Conservation (phyloP, 2,113 vertebrate species). For the Emydura subglobosa region DNA sequence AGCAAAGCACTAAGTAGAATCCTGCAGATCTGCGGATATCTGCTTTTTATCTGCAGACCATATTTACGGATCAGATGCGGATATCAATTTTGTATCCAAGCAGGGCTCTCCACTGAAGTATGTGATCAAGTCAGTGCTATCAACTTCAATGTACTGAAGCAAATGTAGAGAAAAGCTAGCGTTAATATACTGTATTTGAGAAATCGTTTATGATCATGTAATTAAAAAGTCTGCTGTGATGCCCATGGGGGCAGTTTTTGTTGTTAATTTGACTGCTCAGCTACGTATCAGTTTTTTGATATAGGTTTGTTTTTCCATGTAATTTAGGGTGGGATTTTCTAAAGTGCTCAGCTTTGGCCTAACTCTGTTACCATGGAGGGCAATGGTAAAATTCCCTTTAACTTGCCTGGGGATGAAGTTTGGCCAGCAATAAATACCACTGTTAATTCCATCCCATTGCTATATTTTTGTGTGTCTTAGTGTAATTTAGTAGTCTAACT, state of each 20-base stretch:
- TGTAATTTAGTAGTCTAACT: background rate
- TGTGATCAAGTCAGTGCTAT: background rate
- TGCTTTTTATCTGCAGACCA: too few species aligned
- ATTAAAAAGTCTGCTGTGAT: background rate
- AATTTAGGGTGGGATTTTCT: background rate
- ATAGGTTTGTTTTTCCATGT: background rate
- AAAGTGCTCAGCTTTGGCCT: background rate
- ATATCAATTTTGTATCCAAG: too few species aligned
- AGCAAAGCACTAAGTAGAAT: background rate
- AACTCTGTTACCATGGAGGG: background rate
- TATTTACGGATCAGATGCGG: too few species aligned
- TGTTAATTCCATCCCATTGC: background rate
- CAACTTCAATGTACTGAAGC: background rate
- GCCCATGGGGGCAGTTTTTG: background rate
- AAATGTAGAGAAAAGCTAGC: background rate
- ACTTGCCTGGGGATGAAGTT: background rate
- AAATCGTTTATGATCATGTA: background rate
- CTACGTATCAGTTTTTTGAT: background rate
- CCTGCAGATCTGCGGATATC: too few species aligned
- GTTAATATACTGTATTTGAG: background rate
- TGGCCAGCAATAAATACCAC: background rate
- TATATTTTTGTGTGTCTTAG: background rate
- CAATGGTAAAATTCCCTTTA: background rate
- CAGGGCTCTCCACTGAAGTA: too few species aligned
- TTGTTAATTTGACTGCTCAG: background rate